Base-by-base conservation (phyloP, 1,140 invertebrate genomes). In the Orussus abietinus region DNA sequence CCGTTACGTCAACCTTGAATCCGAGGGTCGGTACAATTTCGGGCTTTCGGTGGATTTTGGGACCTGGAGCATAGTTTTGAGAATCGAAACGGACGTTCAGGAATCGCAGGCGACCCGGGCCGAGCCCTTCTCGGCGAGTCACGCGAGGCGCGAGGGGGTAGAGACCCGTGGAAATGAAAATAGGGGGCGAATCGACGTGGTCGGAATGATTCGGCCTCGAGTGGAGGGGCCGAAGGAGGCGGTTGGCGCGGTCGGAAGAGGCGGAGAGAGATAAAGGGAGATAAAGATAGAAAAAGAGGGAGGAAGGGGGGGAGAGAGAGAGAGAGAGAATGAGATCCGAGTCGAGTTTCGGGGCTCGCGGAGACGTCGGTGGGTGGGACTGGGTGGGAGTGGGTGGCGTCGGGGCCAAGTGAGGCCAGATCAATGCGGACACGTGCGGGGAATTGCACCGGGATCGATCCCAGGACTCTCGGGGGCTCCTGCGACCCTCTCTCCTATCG, bases 361-460 rank as follows among this genome's bases (percentile, higher is more conserved):
- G 41, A 19, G 41, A 38, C 20, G 33, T 31, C 19, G 34, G 38
- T 34, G 38, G 20, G 6, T 31, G 28, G 11, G 22, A 41, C 45
- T 34, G 38, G 42, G 44, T 34, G 53, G 28, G 38, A 47, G 51
- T 49, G 55, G 59, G 56, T 39, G 55, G 53, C 42, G 55, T 55
- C 55, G 54, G 64, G 59, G 63, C 56, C 58, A 64, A 68, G 58
- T 59, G 64, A 62, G 61, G 59, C 56, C 62, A 72, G 69, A 72
- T 71, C 69, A 67, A 72, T 72, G 69, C 63, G 64, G 66, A 69
- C 68, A 66, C 70, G 67, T 71, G 67, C 68, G 66, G 64, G 62
- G 69, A 68, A 72, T 72, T 71, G 66, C 68, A 68, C 56, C 53
- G 59, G 66, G 56, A 70, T 70, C 67, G 69, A 72, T 71, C 60